Evolutionary conservation across 2,113 vertebrate genomes (phyloP).

Genomic region (Stomatorhinus ivindoensis): DNA sequence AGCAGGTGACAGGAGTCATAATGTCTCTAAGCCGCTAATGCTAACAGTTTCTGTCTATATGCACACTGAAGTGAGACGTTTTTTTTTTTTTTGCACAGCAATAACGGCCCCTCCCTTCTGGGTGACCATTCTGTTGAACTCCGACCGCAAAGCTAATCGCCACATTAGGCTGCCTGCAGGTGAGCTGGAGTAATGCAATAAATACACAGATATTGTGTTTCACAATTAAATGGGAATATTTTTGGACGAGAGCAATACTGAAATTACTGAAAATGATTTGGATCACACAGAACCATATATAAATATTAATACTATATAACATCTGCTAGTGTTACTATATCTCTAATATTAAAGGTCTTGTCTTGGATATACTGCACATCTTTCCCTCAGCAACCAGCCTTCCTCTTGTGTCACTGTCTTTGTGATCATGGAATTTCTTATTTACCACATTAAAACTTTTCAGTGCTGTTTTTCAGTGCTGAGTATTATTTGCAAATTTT

Average conservation of each 20-base stretch:
- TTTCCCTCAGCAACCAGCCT: neutral
- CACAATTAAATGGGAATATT: neutral
- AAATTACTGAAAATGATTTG: neutral
- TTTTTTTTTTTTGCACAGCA: constrained; percentile 27
- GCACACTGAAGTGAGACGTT: neutral
- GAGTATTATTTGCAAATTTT: neutral
- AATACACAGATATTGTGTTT: neutral
- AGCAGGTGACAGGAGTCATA: constrained; percentile 31
- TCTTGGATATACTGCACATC: no score
- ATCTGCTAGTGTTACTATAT: neutral
- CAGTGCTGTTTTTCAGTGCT: neutral
- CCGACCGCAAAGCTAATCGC: constrained; percentile 42
- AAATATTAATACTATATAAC: neutral
- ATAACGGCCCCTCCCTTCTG: constrained; percentile 46
- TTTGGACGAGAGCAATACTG: neutral
- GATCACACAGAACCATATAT: neutral
- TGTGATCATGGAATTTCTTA: neutral
- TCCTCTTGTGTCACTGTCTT: neutral
- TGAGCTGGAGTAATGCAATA: constrained; percentile 14
- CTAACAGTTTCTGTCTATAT: neutral
- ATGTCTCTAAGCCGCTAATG: no score
- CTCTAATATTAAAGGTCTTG: no score
- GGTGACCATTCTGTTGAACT: constrained; percentile 49
- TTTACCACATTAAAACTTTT: neutral
- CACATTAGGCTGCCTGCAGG: constrained; percentile 37